Evolutionary conservation across 92 coral and sea anemone genomes (phyloP), one percentile per base, ranked within the genome.

Genomic region (Porites divaricata): DNA sequence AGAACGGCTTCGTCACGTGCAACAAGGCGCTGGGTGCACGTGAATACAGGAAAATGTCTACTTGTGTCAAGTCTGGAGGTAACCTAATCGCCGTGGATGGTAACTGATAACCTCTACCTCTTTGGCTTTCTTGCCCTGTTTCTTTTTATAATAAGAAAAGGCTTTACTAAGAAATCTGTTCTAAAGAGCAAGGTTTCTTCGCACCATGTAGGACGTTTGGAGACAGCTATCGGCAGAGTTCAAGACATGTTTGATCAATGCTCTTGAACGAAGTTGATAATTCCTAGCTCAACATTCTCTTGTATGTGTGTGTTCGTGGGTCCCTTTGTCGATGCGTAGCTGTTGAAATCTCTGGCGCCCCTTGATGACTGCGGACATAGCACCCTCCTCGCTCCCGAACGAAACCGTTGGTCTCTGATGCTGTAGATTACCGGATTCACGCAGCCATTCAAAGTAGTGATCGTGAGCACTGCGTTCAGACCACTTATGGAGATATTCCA

Each of bases 391-490:
- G 87, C 74, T 48, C 95, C 98, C 50, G 80, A 84, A 24, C 86
- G 88, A 77, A 92, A 94, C 68, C 95, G 90, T 76, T 86, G 86
- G 85, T 94, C 98, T 67, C 92, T 72, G 51, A 84, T 75, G 11
- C 95, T 76, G 77, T 94, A 94, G 70, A 94, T 91, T 28, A 91
- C 77, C 14, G 98, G 98, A 78, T 94, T 91, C 48, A 94, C 74
- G 50, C 93, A 94, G 48, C 98, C 98, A 6, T 91, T 94, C 61
- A 94, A 17, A 23, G 88, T 81, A 1, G 98, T 89, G 16, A 89
- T 76, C 19, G 98, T 94, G 23, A 94, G 80, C 7, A 87, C 95
- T 13, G 93, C 92, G 70, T 94, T 91, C 15, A 84, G 61, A 67
- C 62, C 68, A 10, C 77, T 89, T 48, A 88, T 75, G 21, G 86